Percentiles rank a stretch among this genome's conserved stretches.
phyloP scores from a whole-genome alignment of 2,113 vertebrate species.

The Miniopterus natalensis region DNA sequence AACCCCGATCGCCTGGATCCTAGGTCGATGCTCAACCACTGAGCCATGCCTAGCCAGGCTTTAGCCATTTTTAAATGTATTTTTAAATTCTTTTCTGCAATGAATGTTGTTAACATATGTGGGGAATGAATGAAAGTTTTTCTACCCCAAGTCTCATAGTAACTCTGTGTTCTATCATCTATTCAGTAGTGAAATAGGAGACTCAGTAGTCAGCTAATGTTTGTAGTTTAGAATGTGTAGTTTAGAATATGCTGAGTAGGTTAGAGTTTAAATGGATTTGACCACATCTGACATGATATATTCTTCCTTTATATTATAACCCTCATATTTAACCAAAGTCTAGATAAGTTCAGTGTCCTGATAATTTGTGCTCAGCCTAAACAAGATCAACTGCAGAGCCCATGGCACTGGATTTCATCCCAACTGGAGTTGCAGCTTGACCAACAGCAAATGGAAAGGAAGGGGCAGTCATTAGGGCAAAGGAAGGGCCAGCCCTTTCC shows the following conservation, averaged over 20 bases:
- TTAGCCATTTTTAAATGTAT: not conserved
- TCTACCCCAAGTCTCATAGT: not conserved
- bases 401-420: not conserved
- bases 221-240: not conserved
- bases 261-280: not conserved
- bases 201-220: not conserved
- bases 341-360: not conserved
- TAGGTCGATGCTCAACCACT: too few relatives aligned
- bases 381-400: not conserved
- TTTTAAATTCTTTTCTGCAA: not conserved
- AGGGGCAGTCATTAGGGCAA: not conserved
- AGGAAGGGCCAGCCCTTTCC: not conserved
- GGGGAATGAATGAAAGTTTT: conserved; percentile 38
- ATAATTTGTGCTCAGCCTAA: not conserved
- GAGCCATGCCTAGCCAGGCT: too few relatives aligned
- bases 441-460: not conserved
- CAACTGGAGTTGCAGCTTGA: not conserved
- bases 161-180: not conserved
- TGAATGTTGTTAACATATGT: conserved; percentile 14
- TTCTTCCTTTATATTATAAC: not conserved
- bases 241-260: not conserved
- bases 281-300: not conserved
- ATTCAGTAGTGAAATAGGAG: not conserved
- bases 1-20: too few relatives aligned
- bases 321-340: not conserved